Percentiles rank a stretch among this genome's conserved stretches.
Conservation (phyloP, 2,113 vertebrate species). For the Mellivora capensis region DNA sequence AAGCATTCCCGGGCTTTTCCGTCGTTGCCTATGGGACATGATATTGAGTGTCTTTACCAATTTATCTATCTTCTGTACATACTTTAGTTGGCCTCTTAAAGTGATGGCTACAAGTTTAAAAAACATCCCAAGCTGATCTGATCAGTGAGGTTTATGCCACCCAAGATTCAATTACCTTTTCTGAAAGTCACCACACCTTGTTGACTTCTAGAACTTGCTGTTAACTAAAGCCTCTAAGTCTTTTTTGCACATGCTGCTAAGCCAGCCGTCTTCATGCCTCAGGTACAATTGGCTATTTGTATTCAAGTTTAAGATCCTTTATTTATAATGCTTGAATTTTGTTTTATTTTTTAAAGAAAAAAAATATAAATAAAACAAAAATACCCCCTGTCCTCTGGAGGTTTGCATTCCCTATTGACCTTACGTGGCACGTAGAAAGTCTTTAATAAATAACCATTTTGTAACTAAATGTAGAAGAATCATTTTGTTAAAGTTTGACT, state of each 20-base stretch:
- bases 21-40: neutral
- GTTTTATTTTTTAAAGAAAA: conserved; percentile 9
- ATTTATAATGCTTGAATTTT: conserved; percentile 4
- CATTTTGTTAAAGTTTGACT: neutral
- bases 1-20: neutral
- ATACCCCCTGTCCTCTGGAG: neutral
- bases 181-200: neutral
- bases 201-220: neutral
- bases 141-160: neutral
- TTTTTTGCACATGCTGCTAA: neutral
- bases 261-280: neutral
- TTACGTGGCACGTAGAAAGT: neutral
- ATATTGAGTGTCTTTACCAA: neutral
- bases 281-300: neutral
- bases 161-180: neutral
- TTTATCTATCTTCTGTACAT: neutral
- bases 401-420: neutral
- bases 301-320: neutral
- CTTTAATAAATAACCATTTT: neutral
- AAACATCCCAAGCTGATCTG: neutral
- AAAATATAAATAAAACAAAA: neutral
- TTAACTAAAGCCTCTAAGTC: neutral
- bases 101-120: neutral
- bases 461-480: neutral
- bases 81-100: neutral